Evolutionary conservation across 2,113 vertebrate species (phyloP), one percentile per base, ranked within the genome.

Genomic region (Phalacrocorax brasilianus): DNA sequence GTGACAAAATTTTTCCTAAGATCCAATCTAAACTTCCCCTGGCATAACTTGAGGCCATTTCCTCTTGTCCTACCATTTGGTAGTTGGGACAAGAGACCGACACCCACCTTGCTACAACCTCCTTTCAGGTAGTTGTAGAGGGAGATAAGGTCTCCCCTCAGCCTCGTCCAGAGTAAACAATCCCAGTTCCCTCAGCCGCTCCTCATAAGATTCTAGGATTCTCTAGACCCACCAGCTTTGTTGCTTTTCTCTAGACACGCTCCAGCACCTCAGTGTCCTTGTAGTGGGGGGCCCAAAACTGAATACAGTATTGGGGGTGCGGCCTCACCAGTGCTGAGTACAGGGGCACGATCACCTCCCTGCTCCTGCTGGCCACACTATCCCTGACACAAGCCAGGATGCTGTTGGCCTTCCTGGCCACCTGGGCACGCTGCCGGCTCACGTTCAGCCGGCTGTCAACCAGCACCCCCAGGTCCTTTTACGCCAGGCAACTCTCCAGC

Each of bases 381-480:
- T 10, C 45, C 2, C 24, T 55, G 27, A 23, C 5, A 6, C 3
- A 65, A 4, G 21, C 5, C 59, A 68, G 55, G 44, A 27, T 55
- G 12, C 15, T 4, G 0, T 2, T 42, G 13, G 15, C 14, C 8
- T 27, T 24, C 32, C 47, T 33, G 28, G 30, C 42, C 40, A 22
- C 12, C 30, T 80, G 66, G 16, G 18, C 62, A 84, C 19, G 11
- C 38, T 70, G 9, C 12, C 6, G 49, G 14, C 20, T 80, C 20
- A 5, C 5, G 1, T 14, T 59, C 14, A 76, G 19, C 3, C 0
- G 0, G 33, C 22, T 2, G 2, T 45, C 1, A 0, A 11, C 14
- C 12, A 45, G 7, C 8, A 30, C 4, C 2, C 27, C 8, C 44
- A 44, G 6, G 9, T 23, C 22, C 28, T 85, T 56, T 33, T 27